Evolutionary conservation across 2,113 vertebrate genomes (phyloP), one percentile per base, ranked within the genome.

Genomic region (Tringa solitaria): DNA sequence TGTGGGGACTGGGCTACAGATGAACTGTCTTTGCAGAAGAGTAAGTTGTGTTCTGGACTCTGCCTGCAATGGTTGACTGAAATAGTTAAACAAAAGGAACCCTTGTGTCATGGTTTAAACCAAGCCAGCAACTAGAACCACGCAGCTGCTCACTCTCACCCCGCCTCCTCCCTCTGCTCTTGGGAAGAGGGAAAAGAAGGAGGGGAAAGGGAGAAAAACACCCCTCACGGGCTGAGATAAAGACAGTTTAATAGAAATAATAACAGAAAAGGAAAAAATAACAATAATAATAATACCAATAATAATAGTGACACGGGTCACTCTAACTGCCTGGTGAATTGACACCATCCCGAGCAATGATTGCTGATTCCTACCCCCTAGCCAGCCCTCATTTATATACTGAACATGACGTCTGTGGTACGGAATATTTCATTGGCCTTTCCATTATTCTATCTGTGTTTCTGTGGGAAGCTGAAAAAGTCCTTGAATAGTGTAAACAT

Each of bases 1-100:
- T 46, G 7, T 26, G 15, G 33, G 5, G 24, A n/a, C 20, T 24
- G 24, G 35, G 8, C 4, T 76, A 15, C 8, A 64, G 39, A 22
- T 39, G 70, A 68, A 4, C 14, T 51, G 4, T 12, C 51, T 79
- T 50, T 79, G 39, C 27, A 45, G 61, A 76, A 59, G 12, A 33
- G 7, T 56, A 48, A 73, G 10, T 2, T 0, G 6, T 35, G 6
- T 27, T 60, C 27, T 37, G 28, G 32, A 60, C 1, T 1, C 27
- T 84, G 17, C 19, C 19, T 68, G 45, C 7, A 39, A 26, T 10
- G 3, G 14, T 24, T 88, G 30, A 50, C 68, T 82, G 64, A 60
- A 90, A 85, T 4, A 74, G 16, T 78, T 77, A 33, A 61, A 81
- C 8, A 84, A 65, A 84, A 59, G 4, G 7, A 76, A 56, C 4